Base-by-base conservation (phyloP, 2,888 invertebrate genomes). In the Lasioglossum calceatum region DNA sequence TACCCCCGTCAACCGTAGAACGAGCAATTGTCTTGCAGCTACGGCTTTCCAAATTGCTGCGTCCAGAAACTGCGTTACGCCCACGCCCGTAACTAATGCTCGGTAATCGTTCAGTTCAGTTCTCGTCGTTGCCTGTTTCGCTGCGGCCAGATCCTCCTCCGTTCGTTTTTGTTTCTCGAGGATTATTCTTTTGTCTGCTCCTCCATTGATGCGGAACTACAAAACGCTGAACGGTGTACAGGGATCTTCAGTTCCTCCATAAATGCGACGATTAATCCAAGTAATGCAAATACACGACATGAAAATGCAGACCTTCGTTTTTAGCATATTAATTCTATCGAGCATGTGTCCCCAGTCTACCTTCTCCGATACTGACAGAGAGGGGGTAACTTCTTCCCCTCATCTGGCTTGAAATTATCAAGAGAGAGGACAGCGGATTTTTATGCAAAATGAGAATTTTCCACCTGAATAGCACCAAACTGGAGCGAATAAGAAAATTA, bases 1-100 rank as follows among this genome's bases (percentile, higher is more conserved):
- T 84, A 70, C 78, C 84, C 77, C 80, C 85, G 88, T 87, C 86
- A 87, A 74, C 42, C 70, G 58, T 39, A 16, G 72, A 64, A 84
- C 80, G 79, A 77, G 79, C 77, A 79, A 85, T 85, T 89, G 89
- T 89, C 91, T 91, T 89, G 89, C 82, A 88, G 80, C 81, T 87
- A 87, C 85, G 70, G 87, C 87, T 87, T 87, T 87, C 87, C 79
- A 77, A 87, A 87, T 84, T 87, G 87, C 84, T 84, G 75, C 72
- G 71, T 72, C 80, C 86, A 67, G 81, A 78, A 81, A 73, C 83
- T 86, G 83, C 78, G 83, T 84, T 79, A 81, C 76, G 86, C 78
- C 76, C 76, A 76, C 73, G 42, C 76, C 70, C 81, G 78, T 83
- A 83, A 86, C 86, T 87, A 86, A 86, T 86, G 86, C 85, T 86